These are phyloP conservation scores for Gambusia yucatana DNA, from an alignment of 2,797 vertebrate species.

Conservation along the genomic window DNA sequence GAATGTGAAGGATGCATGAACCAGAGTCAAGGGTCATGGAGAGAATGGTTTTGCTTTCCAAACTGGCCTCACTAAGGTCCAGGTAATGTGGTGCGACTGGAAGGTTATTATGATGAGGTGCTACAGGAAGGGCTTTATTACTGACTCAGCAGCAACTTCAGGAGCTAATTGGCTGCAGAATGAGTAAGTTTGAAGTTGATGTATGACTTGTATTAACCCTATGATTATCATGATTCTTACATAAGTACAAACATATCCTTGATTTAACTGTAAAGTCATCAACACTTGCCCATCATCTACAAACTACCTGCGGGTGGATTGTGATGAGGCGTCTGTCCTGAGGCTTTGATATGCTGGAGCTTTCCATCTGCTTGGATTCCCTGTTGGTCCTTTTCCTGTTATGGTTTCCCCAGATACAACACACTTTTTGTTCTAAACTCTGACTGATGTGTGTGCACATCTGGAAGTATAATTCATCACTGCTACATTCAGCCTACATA, in stretches of 20 bases:
- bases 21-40: constrained; percentile 54
- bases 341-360: constrained; percentile 38
- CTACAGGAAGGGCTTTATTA: constrained; percentile 51
- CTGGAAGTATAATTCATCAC: constrained; percentile 60
- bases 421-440: constrained; percentile 43
- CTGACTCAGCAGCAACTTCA: constrained; percentile 44
- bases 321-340: constrained; percentile 63
- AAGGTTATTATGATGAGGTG: constrained; percentile 74
- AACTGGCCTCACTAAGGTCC: constrained; percentile 48
- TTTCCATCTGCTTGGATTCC: constrained; percentile 32
- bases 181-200: constrained; percentile 15
- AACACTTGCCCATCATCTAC: constrained; percentile 32
- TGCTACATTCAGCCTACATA: constrained; percentile 46
- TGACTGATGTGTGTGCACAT: constrained; percentile 65
- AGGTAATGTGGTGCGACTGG: constrained; percentile 65
- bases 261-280: neutral
- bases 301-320: constrained; percentile 36
- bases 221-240: neutral
- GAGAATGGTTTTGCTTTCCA: constrained; percentile 50
- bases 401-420: constrained; percentile 67
- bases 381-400: constrained; percentile 60
- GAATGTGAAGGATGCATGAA: constrained; percentile 49
- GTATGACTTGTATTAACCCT: constrained; percentile 17
- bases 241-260: neutral
- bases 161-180: constrained; percentile 46